A percentile compares a stretch with the other conserved stretches of the same genome.
phyloP scores from a whole-genome alignment of 2,888 invertebrate species.

The Halictus quadricinctus region DNA sequence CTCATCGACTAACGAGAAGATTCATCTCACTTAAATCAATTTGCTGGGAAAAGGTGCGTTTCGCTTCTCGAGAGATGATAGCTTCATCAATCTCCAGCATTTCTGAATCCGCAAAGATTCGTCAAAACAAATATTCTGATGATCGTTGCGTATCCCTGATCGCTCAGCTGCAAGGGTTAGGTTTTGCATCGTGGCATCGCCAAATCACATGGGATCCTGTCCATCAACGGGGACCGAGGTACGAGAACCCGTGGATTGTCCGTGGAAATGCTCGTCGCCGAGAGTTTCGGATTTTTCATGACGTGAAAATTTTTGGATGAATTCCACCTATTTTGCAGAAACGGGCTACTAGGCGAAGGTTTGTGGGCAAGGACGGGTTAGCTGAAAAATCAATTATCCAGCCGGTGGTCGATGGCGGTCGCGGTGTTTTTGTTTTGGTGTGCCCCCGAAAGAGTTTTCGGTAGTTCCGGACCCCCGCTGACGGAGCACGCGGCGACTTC shows the following conservation, averaged over 20 bases:
- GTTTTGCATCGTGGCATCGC: too few relatives aligned
- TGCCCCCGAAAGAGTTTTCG: slow-evolving; percentile 48
- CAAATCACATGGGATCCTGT: background rate
- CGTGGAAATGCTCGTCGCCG: too few relatives aligned
- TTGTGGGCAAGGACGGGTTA: slow-evolving; percentile 24
- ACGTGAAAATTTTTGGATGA: too few relatives aligned
- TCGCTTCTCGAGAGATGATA: background rate
- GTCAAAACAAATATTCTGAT: background rate
- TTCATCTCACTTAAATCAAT: slow-evolving; percentile 6
- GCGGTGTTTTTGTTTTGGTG: slow-evolving; percentile 40
- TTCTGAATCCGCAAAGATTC: background rate
- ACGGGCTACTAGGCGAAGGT: background rate
- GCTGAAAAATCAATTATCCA: slow-evolving; percentile 60
- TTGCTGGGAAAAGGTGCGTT: background rate
- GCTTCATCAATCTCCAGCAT: background rate
- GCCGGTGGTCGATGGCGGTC: slow-evolving; percentile 38
- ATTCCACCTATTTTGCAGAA: too few relatives aligned
- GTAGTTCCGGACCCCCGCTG: slow-evolving; percentile 66
- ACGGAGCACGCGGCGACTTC: slow-evolving; percentile 44
- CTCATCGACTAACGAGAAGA: background rate
- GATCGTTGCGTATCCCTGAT: background rate
- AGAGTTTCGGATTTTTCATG: too few relatives aligned
- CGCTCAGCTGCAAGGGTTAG: background rate
- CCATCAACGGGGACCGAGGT: background rate
- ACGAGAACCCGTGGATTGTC: background rate